Base-by-base conservation (phyloP, 2,888 invertebrate genomes). In the Pteria penguin region DNA sequence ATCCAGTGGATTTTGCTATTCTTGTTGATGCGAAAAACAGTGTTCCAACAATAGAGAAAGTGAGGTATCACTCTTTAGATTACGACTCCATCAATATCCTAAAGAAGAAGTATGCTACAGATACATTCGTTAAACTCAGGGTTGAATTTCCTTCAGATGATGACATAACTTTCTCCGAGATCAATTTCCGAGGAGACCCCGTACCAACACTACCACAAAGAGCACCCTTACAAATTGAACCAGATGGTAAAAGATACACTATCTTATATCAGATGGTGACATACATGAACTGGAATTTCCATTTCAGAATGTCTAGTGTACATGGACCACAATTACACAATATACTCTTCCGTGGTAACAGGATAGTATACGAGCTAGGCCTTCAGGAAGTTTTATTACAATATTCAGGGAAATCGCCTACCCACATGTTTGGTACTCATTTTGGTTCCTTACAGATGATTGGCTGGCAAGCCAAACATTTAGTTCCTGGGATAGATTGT, bases 401-500 rank as follows among this genome's bases (percentile, higher is more conserved):
- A 32, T 89, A 89, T 72, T 85, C 88, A 0, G 88, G 86, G 0
- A 52, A 76, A 31, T 78, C 80, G 18, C 85, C 88, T 0, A 74
- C 72, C 4, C 60, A 77, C n/a, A 72, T 77, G 29, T 82, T 82
- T 57, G 79, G 86, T 0, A 78, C 85, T 31, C 88, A 82, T 54
- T 77, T 87, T 4, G 88, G 89, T 68, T 86, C 87, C 54, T 75
- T 82, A 8, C 81, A 74, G 2, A 31, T 85, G 66, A 72, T 89
- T 31, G 90, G 90, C 0, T 58, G 71, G 1, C 58, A 68, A 57
- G 70, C 83, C 4, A 80, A 78, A n/a, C 75, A 82, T 18, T 82
- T 90, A 31, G 78, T 87, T 4, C 82, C 86, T 0, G 90, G 90
- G 0, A 82, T 84, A 1, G 90, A 90, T 69, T 90, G 90, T 74